Base-by-base conservation (phyloP, 2,797 vertebrate species). In the Erithacus rubecula region DNA sequence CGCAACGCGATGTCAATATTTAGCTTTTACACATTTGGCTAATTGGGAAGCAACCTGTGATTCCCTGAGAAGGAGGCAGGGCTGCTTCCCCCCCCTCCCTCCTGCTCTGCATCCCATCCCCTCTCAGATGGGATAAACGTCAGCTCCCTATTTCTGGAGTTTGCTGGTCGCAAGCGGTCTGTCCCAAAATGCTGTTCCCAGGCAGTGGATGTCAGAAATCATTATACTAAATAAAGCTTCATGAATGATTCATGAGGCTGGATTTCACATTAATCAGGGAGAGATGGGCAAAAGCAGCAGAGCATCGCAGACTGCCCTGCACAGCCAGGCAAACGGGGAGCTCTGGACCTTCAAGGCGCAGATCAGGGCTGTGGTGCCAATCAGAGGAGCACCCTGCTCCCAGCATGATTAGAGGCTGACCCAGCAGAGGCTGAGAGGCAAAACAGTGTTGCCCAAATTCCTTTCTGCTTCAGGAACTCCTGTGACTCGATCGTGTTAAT, bases 221-320 rank as follows among this genome's bases (percentile, higher is more conserved):
- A 81, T 97, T 96, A 94, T 68, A 64, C 96, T 95, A 96, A 96
- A 97, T 95, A 95, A 69, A 88, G 93, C 83, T 34, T 52, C 78
- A 69, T 94, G 94, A 89, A 96, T 95, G 76, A 96, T 94, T 95
- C 88, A 95, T 90, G 84, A 77, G 52, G 32, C 88, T 65, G 83
- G 52, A 64, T 83, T 89, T 89, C 91, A 91, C 72, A 76, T 90
- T 93, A 87, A 70, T 94, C 84, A 86, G 81, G 63, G 27, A 60
- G 86, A 88, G 83, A 90, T 27, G 77, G 93, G 92, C 77, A 37
- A 34, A 72, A 76, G 92, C 71, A 75, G 87, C 22, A 5, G 82
- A 52, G 72, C 72, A 7, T 17, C 8, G 4, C 60, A 32, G 68
- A 17, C 29, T 1, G 4, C 44, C 41, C 36, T 11, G 74, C 75